Evolutionary conservation across 2,888 invertebrate genomes (phyloP).

Genomic region (Phrixothrix hirtus): DNA sequence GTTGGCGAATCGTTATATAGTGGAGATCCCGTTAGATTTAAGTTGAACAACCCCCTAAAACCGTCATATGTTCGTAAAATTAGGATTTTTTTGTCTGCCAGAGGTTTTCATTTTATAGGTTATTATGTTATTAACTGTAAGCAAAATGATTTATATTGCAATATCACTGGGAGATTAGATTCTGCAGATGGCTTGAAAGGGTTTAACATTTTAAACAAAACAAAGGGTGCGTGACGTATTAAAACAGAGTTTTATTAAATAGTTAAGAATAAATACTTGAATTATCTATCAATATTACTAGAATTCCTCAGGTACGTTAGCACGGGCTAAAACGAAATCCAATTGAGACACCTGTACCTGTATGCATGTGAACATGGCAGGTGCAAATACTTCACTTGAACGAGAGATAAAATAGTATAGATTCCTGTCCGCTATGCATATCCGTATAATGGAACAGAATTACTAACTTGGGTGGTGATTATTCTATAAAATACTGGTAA

Average conservation of each 20-base stretch:
- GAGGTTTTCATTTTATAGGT: conserved; percentile 41
- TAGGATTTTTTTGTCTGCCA: conserved; percentile 24
- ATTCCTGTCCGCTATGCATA: conserved; percentile 23
- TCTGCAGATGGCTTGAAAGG: conserved; percentile 25
- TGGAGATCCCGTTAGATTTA: conserved; percentile 48
- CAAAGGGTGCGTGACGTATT: no score
- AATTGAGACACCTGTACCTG: conserved; percentile 40
- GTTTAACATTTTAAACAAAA: no score
- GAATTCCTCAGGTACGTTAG: conserved; percentile 3
- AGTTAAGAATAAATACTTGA: neutral
- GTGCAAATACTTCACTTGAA: conserved; percentile 36
- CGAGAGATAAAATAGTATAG: conserved; percentile 18
- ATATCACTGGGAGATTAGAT: conserved; percentile 17
- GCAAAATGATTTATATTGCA: conserved; percentile 27
- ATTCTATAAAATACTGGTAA: neutral
- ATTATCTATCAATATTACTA: conserved; percentile 1
- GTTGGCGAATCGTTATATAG: conserved; percentile 45
- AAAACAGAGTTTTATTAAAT: no score
- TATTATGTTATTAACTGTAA: conserved; percentile 43
- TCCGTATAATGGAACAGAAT: conserved; percentile 19
- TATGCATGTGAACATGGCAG: conserved; percentile 41
- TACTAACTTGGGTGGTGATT: neutral
- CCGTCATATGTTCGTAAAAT: conserved; percentile 27
- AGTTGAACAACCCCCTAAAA: conserved; percentile 52
- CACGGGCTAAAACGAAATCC: conserved; percentile 22